A percentile compares a stretch with the other conserved stretches of the same genome.
Conservation (phyloP, 2,797 vertebrate species). For the Tokudaia muenninki region DNA sequence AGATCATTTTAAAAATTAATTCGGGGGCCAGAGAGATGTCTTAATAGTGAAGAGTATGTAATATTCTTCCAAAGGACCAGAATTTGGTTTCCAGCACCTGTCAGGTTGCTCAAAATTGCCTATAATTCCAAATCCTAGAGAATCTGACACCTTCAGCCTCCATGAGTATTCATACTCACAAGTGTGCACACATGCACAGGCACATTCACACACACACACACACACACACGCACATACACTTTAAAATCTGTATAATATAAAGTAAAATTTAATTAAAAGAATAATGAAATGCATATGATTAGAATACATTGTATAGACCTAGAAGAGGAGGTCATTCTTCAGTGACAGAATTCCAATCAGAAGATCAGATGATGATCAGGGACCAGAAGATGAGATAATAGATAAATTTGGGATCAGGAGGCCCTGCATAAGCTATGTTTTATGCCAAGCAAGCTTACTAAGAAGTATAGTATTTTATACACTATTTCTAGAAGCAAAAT, state of each 20-base stretch:
- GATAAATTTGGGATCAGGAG: background rate
- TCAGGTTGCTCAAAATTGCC: background rate
- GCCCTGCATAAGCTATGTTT: too few species aligned
- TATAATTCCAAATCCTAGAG: background rate
- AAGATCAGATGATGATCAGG: background rate
- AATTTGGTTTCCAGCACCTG: background rate
- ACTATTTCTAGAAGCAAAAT: background rate
- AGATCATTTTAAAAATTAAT: background rate
- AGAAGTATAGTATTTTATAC: background rate
- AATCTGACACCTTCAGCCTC: background rate
- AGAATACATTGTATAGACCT: background rate
- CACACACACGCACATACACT: background rate
- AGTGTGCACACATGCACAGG: background rate
- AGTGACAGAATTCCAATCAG: background rate
- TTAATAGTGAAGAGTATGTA: background rate
- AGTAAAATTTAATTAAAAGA: background rate
- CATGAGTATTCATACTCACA: background rate
- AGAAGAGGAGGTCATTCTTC: background rate
- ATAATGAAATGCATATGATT: background rate
- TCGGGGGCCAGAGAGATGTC: background rate
- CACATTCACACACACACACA: background rate
- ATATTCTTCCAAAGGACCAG: background rate
- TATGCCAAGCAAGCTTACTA: background rate
- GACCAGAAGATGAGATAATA: background rate
- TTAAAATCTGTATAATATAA: background rate